phyloP scores from a whole-genome alignment of 2,888 invertebrate species.

The Petrophora chlorosata region DNA sequence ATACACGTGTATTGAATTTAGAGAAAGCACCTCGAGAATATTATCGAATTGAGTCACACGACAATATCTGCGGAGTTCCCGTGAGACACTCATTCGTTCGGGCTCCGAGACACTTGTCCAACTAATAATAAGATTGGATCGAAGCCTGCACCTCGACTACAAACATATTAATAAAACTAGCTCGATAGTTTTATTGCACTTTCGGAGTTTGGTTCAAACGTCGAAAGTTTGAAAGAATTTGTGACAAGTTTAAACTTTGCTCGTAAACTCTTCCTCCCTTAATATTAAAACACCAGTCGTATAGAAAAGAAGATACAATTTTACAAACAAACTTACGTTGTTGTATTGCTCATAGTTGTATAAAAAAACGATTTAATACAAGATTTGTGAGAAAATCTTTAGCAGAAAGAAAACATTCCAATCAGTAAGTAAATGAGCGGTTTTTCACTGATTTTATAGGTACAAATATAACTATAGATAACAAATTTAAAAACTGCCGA shows the following conservation, averaged over 20 bases:
- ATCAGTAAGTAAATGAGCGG: no score
- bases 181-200: conserved; percentile 31
- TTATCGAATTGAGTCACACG: conserved; percentile 39
- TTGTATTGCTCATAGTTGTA: no score
- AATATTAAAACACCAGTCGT: no score
- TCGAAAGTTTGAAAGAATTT: not conserved
- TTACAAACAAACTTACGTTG: no score
- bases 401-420: no score
- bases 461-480: no score
- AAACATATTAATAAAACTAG: conserved; percentile 9
- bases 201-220: not conserved
- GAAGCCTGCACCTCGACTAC: conserved; percentile 34
- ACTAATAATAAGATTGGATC: conserved; percentile 57
- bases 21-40: not conserved
- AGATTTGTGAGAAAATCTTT: no score
- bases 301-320: no score
- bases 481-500: no score
- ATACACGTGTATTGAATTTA: not conserved
- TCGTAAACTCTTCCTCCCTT: not conserved
- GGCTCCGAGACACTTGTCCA: conserved; percentile 47
- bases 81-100: conserved; percentile 41
- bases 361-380: no score
- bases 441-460: no score
- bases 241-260: not conserved
- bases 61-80: conserved; percentile 44